Percentiles rank a stretch among this genome's conserved stretches.
phyloP scores from a whole-genome alignment of 2,797 vertebrate species.

The Typhlichthys eigenmanni region DNA sequence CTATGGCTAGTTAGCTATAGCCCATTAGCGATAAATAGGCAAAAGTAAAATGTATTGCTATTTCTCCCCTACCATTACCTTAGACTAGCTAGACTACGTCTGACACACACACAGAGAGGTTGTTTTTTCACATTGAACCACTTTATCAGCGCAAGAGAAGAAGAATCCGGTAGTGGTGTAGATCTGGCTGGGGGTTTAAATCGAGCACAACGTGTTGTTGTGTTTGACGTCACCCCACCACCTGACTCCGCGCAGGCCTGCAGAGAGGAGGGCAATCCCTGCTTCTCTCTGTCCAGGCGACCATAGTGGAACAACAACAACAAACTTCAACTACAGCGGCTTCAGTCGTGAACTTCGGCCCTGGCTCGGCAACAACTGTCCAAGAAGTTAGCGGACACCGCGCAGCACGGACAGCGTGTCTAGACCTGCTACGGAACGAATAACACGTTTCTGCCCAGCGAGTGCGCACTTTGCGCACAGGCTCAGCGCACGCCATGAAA shows the following conservation, averaged over 20 bases:
- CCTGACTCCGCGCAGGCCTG: conserved; percentile 54
- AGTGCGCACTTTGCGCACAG: conserved; percentile 64
- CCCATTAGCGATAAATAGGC: too few species aligned
- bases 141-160: too few species aligned
- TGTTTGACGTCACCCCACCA: conserved; percentile 64
- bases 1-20: too few species aligned
- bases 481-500: conserved; percentile 33
- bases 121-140: too few species aligned
- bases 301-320: conserved; percentile 58
- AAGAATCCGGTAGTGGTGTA: too few species aligned
- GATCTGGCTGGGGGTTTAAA: too few species aligned
- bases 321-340: conserved; percentile 57
- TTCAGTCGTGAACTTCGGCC: conserved; percentile 16
- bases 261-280: conserved; percentile 58
- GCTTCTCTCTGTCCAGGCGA: conserved; percentile 65
- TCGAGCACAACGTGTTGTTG: conserved; percentile 29
- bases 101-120: too few species aligned
- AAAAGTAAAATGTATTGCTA: too few species aligned
- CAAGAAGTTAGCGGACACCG: background rate
- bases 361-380: background rate
- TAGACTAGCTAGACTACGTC: background rate
- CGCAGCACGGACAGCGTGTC: background rate
- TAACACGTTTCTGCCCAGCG: conserved; percentile 36
- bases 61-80: too few species aligned
- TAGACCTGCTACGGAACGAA: conserved; percentile 9